These are phyloP conservation scores for Actinernus sp. DNA, from an alignment of 92 coral and sea anemone genomes.

Conservation along the genomic window DNA sequence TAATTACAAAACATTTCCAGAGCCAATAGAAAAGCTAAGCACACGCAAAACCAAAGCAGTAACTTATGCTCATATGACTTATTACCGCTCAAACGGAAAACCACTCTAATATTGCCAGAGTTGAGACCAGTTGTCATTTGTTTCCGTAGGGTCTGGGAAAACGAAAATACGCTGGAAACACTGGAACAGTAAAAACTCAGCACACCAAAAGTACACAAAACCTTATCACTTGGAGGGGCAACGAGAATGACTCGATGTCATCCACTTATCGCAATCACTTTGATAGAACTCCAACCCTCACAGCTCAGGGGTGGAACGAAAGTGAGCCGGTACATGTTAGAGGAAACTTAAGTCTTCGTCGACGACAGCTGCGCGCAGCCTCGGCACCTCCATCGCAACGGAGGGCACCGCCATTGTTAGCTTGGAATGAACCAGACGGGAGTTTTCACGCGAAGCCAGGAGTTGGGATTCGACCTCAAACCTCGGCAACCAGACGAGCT, in stretches of 20 bases:
- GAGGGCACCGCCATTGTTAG: constrained; percentile 84
- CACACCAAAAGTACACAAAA: constrained; percentile 81
- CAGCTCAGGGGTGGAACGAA: constrained; percentile 59
- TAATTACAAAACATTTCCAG: too few species aligned
- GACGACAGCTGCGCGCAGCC: constrained; percentile 83
- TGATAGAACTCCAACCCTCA: constrained; percentile 14
- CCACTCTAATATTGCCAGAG: too few species aligned
- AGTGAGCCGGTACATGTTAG: constrained; percentile 88
- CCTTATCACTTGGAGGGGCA: constrained; percentile 88
- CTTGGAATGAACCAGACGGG: constrained; percentile 95
- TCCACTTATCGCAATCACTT: constrained; percentile 87
- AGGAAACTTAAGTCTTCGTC: constrained; percentile 72
- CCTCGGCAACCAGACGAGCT: constrained; percentile 20
- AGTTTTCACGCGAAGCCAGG: constrained; percentile 79
- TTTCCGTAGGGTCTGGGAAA: constrained; percentile 90
- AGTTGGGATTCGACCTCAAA: constrained; percentile 71
- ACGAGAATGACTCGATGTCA: constrained; percentile 66
- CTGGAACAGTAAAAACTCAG: constrained; percentile 34
- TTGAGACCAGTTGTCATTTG: too few species aligned
- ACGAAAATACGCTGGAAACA: constrained; percentile 55
- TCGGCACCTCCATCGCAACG: constrained; percentile 84
- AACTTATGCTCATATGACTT: too few species aligned
- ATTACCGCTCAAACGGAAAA: too few species aligned
- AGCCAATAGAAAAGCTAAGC: too few species aligned
- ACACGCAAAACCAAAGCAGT: too few species aligned